Base-by-base conservation (phyloP, 1,140 invertebrate species). In the Teleopsis dalmanni region DNA sequence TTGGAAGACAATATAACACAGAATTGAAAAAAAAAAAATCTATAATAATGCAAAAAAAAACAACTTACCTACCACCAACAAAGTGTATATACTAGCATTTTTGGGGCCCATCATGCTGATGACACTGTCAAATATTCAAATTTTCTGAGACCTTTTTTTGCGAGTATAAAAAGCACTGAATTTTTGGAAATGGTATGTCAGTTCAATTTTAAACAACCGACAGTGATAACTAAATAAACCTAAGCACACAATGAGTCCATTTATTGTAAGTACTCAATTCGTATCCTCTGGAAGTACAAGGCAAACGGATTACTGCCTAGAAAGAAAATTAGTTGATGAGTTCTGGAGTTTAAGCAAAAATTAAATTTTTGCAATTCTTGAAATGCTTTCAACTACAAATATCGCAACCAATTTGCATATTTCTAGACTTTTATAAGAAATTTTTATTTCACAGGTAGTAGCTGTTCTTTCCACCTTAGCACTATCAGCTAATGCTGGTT, bases 211-310 rank as follows among this genome's bases (percentile, higher is more conserved):
- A 58, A 57, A 59, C 50, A 68, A 62, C 59, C 62, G 57, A 70
- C 62, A 53, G 67, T 70, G 60, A 60, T 52, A 70, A 67, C 55
- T 55, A 50, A 52, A 31, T 42, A 45, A 55, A 58, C 60, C 54
- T 62, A 70, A 58, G 57, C 53, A 29, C 43, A 70, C 62, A 70
- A 70, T 70, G 67, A 70, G 63, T 70, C 61, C 62, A 57, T 49
- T 70, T 55, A 56, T 58, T 57, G 66, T 70, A 59, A 70, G 67
- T 66, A 51, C 40, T 41, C 10, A 33, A 38, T n/a, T n/a, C n/a
- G n/a, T n/a, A n/a, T n/a, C n/a, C n/a, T n/a, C n/a, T n/a, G n/a
- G n/a, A n/a, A n/a, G n/a, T n/a, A n/a, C n/a, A n/a, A n/a, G n/a
- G n/a, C n/a, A n/a, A n/a, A n/a, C n/a, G n/a, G n/a, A n/a, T n/a